phyloP scores from a whole-genome alignment of 2,888 invertebrate genomes.

The Cryptophagus acutangulus region DNA sequence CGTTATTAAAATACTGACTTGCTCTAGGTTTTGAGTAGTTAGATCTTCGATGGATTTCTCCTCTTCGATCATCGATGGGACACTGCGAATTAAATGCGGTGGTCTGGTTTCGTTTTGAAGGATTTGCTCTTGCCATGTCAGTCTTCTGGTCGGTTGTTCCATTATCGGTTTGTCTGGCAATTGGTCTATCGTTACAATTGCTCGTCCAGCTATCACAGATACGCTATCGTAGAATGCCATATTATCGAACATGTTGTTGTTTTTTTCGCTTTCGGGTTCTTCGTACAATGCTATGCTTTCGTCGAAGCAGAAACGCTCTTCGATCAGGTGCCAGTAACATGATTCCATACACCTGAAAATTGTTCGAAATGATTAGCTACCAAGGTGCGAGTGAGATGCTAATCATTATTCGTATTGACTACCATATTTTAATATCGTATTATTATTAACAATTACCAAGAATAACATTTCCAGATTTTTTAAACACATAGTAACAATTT shows the following conservation, averaged over 20 bases:
- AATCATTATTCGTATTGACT: too few species aligned
- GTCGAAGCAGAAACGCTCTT: conserved; percentile 69
- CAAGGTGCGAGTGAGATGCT: too few species aligned
- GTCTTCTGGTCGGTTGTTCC: conserved; percentile 33
- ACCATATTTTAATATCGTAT: too few species aligned
- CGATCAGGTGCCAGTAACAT: conserved; percentile 68
- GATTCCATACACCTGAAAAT: conserved; percentile 62
- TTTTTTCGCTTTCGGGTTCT: conserved; percentile 41
- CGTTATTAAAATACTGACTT: background rate
- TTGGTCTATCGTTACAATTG: conserved; percentile 46
- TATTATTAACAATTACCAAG: too few species aligned
- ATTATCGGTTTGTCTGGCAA: conserved; percentile 28
- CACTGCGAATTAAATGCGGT: conserved; percentile 16
- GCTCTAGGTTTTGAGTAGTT: conserved; percentile 7
- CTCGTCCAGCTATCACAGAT: conserved; percentile 43
- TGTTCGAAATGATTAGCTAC: background rate
- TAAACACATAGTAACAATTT: too few species aligned
- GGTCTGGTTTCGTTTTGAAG: conserved; percentile 17
- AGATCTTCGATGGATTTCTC: conserved; percentile 8
- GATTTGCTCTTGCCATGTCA: conserved; percentile 32
- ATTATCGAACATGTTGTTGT: conserved; percentile 44
- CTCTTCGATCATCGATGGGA: conserved; percentile 18
- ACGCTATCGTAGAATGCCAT: conserved; percentile 48
- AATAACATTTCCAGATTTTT: too few species aligned
- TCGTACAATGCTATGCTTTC: conserved; percentile 62